Evolutionary conservation across 1,140 invertebrate genomes (phyloP), one percentile per base, ranked within the genome.

Genomic region (Calliphora vicina): DNA sequence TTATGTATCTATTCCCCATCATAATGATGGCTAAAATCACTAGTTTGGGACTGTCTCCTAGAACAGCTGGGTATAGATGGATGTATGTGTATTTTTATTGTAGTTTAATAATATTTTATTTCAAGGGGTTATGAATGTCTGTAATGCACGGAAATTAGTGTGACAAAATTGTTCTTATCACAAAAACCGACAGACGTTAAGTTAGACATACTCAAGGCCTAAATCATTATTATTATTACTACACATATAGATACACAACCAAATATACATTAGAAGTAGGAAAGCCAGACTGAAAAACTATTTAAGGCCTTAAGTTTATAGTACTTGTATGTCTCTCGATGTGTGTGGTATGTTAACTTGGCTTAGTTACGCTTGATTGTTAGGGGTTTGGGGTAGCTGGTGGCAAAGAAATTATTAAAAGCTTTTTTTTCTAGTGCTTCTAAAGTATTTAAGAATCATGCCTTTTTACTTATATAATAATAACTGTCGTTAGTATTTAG

Each of bases 41-140:
- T n/a, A n/a, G n/a, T n/a, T n/a, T n/a, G n/a, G n/a, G n/a, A n/a
- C n/a, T n/a, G n/a, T n/a, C n/a, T n/a, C n/a, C n/a, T n/a, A n/a
- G n/a, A n/a, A n/a, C n/a, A n/a, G n/a, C n/a, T n/a, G n/a, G n/a
- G 67, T 26, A 71, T 71, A 20, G 23, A 23, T 71, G 67, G 5
- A 20, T 12, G 85, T 88, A 84, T 85, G 86, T 35, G 1, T 35
- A 35, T 35, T 35, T 35, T 8, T 0, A 35, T 35, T 35, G 35
- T 35, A 35, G 35, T 35, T 35, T 35, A 35, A 35, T 35, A 35
- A 35, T 35, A 35, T 35, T 35, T 35, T 35, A 0, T 35, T 35
- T 35, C 10, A 35, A 35, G 35, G 35, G 35, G 72, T 74, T 74
- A 74, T 74, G 26, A 74, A 74, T 74, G 72, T 35, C 6, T 35